Conservation (phyloP, 2,113 vertebrate genomes). For the Piprites chloris region DNA sequence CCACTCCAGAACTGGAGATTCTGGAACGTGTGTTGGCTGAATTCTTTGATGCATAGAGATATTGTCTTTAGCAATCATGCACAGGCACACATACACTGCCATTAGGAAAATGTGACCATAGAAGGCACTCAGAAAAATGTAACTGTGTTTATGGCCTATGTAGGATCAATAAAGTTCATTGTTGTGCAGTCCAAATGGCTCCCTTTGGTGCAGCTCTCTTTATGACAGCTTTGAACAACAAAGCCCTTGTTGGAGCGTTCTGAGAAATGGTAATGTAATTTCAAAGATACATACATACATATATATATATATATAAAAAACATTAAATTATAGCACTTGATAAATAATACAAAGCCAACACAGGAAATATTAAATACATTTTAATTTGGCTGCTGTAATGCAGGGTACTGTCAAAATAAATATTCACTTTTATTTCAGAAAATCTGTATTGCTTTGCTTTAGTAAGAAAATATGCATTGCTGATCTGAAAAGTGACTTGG, state of each 20-base stretch:
- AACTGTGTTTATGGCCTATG: neutral
- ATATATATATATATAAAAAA: neutral
- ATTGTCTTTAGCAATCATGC: neutral
- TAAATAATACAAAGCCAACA: neutral
- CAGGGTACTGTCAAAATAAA: neutral
- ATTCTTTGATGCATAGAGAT: neutral
- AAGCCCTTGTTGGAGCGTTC: neutral
- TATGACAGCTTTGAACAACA: neutral
- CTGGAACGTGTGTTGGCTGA: neutral
- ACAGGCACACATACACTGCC: neutral
- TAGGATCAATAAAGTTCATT: constrained; percentile 49
- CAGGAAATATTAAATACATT: constrained; percentile 9
- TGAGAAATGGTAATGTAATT: neutral
- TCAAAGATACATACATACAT: neutral
- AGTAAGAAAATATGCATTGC: neutral
- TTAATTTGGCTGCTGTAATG: constrained; percentile 17
- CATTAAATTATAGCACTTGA: neutral
- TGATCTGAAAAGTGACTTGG: neutral
- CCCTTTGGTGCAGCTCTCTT: constrained; percentile 2
- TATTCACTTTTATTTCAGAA: neutral
- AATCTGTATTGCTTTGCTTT: neutral
- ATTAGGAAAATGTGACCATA: constrained; percentile 2
- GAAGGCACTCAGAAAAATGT: neutral
- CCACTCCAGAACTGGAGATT: neutral
- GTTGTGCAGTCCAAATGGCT: constrained; percentile 8